Evolutionary conservation across 2,113 vertebrate species (phyloP), one percentile per base, ranked within the genome.

Genomic region (Sciurus niger): DNA sequence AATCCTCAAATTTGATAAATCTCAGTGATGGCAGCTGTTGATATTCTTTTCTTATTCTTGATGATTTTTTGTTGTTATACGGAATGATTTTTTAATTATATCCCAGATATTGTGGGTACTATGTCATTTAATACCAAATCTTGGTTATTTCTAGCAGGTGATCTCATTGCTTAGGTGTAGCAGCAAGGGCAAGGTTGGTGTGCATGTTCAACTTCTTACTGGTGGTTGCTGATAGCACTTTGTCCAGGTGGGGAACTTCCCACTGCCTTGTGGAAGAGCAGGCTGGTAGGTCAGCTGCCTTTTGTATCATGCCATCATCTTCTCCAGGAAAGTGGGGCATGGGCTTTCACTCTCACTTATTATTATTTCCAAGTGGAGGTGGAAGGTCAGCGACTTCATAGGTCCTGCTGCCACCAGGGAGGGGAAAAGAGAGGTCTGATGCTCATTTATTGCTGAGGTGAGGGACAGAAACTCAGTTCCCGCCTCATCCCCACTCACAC

Each of bases 401-500:
- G 25, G 7, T 46, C 22, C 34, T 65, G 65, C 14, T 80, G 34
- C 22, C 28, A n/a, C 30, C 2, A 65, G 20, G 2, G 3, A 12
- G 0, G 20, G 4, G 9, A 6, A 40, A 20, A 7, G 22, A 25
- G 17, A 12, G 18, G 20, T n/a, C 3, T 8, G 13, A 18, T 8
- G 16, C 63, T 60, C 25, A 13, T 25, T 48, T 63, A 10, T 78
- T 72, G 63, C 28, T 82, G 11, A 14, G 6, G 30, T 12, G 13
- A 6, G 0, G 6, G 12, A n/a, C 46, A 67, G 22, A 55, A 92
- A 1, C 9, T 87, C 30, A 25, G 5, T 40, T 32, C 16, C 1
- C 1, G 4, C 58, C 14, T 55, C 0, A 1, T 34, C 34, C 4
- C 46, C 20, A 0, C 16, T 58, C 58, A 48, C 18, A 32, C 0